These are phyloP conservation scores for Coremacera marginata DNA, from an alignment of 2,888 invertebrate species.

Conservation along the genomic window DNA sequence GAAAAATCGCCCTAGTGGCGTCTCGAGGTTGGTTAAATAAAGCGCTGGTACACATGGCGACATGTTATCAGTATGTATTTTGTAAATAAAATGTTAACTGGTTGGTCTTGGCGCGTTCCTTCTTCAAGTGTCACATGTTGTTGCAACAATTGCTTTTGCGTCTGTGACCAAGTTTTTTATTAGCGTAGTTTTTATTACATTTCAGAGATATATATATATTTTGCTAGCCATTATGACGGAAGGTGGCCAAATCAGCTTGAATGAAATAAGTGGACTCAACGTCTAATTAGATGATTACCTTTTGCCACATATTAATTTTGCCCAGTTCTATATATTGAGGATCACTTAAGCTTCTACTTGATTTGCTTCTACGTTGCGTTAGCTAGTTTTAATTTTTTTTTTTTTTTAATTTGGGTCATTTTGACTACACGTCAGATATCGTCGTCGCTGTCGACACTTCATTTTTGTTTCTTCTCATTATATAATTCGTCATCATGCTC, in stretches of 20 bases:
- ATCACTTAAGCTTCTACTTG: not conserved
- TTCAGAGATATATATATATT: not conserved
- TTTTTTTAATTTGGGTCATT: conserved; percentile 18
- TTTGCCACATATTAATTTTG: not conserved
- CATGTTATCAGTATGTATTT: not conserved
- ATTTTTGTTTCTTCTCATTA: not conserved
- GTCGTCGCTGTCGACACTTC: not conserved
- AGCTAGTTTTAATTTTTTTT: not conserved
- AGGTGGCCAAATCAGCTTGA: too few relatives aligned
- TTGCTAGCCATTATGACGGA: not conserved
- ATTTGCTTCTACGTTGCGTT: not conserved
- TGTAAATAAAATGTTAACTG: not conserved
- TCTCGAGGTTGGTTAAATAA: conserved; percentile 74
- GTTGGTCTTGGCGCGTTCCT: not conserved
- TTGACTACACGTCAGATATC: not conserved
- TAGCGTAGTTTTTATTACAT: not conserved
- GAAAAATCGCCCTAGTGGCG: conserved; percentile 82
- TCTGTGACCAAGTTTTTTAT: too few relatives aligned
- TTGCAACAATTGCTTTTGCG: not conserved
- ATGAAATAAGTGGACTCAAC: too few relatives aligned
- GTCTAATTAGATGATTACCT: too few relatives aligned
- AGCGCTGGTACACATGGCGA: not conserved
- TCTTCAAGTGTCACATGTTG: not conserved
- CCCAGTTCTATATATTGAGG: not conserved
- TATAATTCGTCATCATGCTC: conserved; percentile 24